These are phyloP conservation scores for Drosophila triauraria DNA, from an alignment of 1,140 invertebrate genomes.

Conservation along the genomic window DNA sequence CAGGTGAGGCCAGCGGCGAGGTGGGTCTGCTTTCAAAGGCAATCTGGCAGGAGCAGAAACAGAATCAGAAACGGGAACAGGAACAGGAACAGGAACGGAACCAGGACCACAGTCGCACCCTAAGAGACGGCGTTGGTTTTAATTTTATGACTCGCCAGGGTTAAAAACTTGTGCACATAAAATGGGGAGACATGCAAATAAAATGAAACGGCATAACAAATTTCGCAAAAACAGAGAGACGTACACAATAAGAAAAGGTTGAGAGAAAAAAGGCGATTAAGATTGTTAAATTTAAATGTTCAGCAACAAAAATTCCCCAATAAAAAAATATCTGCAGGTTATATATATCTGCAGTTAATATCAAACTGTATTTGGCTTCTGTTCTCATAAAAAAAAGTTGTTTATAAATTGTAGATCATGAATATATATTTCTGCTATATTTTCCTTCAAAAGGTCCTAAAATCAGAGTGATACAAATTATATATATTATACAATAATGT, in stretches of 20 bases:
- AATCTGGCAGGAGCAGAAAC: slow-evolving; percentile 12
- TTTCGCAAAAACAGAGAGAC: slow-evolving; percentile 31
- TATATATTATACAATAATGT: too few relatives aligned
- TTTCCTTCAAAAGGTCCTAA: too few relatives aligned
- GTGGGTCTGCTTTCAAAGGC: slow-evolving; percentile 58
- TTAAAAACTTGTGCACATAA: slow-evolving; percentile 71
- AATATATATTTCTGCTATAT: too few relatives aligned
- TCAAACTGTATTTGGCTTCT: too few relatives aligned
- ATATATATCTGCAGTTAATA: too few relatives aligned
- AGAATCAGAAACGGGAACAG: slow-evolving; percentile 8
- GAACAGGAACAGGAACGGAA: slow-evolving; percentile 7
- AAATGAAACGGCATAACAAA: slow-evolving; percentile 52
- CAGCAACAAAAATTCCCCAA: not conserved
- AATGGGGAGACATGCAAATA: slow-evolving; percentile 56
- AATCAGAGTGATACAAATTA: too few relatives aligned
- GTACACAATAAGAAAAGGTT: slow-evolving; percentile 11
- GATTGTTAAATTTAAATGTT: not conserved
- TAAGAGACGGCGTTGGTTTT: slow-evolving; percentile 68
- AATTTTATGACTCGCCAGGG: slow-evolving; percentile 76
- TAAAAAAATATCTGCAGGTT: not conserved
- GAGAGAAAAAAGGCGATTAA: too few relatives aligned
- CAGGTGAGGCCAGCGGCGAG: slow-evolving; percentile 48
- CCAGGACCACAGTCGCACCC: slow-evolving; percentile 59
- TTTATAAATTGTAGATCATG: too few relatives aligned
- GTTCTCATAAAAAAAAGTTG: too few relatives aligned